Evolutionary conservation across 1,140 invertebrate species (phyloP), one percentile per base, ranked within the genome.

Genomic region (Meloidogyne floridensis): DNA sequence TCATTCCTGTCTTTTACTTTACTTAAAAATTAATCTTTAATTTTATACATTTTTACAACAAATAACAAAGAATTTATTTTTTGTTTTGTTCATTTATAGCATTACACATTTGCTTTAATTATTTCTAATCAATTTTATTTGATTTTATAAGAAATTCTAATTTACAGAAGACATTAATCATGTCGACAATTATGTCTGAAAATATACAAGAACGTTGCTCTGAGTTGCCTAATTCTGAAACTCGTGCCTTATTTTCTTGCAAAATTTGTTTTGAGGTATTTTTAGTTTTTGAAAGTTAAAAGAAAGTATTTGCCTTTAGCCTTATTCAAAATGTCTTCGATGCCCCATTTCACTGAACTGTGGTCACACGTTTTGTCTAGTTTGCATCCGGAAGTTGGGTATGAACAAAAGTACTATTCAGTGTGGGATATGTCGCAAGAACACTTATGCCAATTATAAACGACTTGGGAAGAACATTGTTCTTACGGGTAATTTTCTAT

Each of bases 281-380:
- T 65, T 65, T 65, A 65, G 5, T 65, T n/a, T 18, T 65, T n/a
- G 2, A 7, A 65, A n/a, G 2, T 4, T 7, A 8, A n/a, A 4
- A n/a, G n/a, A 59, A 59, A n/a, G 42, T 18, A 2, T 42, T 75
- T 11, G n/a, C 3, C 51, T 81, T 81, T 54, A 81, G 80, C 47
- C 78, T 42, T 81, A 65, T 32, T 78, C 80, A 2, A 76, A 79
- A 47, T 47, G 53, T 32, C 15, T 7, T 15, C 80, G 80, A 9
- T 81, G 53, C 81, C 80, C 80, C 18, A 32, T 81, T n/a, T 80
- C 80, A 18, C 65, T 81, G 3, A 81, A 81, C 65, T 81, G 80
- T 59, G 80, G 80, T 1, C 80, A 81, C n/a, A 81, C 72, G 0
- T 81, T 81, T 54, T 81, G 80, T 13, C 20, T 53, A 9, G 56